Evolutionary conservation across 2,888 invertebrate genomes (phyloP).

Genomic region (Agonopterix arenella): DNA sequence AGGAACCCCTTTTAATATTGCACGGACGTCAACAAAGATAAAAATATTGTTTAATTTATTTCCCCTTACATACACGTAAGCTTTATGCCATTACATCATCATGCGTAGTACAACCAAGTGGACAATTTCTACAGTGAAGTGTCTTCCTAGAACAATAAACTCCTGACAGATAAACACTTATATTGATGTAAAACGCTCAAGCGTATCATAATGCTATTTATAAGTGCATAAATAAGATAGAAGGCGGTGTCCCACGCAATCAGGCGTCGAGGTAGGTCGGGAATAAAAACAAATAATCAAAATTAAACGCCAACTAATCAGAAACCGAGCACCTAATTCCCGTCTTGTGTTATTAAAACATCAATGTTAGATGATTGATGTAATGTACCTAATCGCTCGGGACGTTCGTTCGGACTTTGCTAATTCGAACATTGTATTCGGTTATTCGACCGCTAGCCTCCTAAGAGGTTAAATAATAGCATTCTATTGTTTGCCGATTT

Average conservation of each 20-base stretch:
- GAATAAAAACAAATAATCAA: constrained; percentile 46
- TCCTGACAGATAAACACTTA: constrained; percentile 29
- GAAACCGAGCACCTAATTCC: constrained; percentile 24
- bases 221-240: constrained; percentile 58
- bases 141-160: constrained; percentile 2
- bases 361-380: constrained; percentile 37
- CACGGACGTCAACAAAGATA: constrained; percentile 13
- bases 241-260: constrained; percentile 50
- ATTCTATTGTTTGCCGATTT: constrained; percentile 11
- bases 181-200: constrained; percentile 34
- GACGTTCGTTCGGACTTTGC: constrained; percentile 27
- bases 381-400: constrained; percentile 17
- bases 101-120: too few relatives aligned
- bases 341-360: constrained; percentile 35
- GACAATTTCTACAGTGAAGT: neutral
- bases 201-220: constrained; percentile 56
- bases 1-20: constrained; percentile 37
- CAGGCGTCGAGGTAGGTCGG: constrained; percentile 63
- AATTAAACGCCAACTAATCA: constrained; percentile 28
- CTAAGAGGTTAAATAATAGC: constrained; percentile 25
- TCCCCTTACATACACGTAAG: too few relatives aligned
- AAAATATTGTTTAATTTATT: constrained; percentile 12
- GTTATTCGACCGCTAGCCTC: constrained; percentile 20
- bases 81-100: too few relatives aligned
- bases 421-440: constrained; percentile 37